Evolutionary conservation across 1,140 invertebrate genomes (phyloP), one percentile per base, ranked within the genome.

Genomic region (Drosophila lacteicornis): DNA sequence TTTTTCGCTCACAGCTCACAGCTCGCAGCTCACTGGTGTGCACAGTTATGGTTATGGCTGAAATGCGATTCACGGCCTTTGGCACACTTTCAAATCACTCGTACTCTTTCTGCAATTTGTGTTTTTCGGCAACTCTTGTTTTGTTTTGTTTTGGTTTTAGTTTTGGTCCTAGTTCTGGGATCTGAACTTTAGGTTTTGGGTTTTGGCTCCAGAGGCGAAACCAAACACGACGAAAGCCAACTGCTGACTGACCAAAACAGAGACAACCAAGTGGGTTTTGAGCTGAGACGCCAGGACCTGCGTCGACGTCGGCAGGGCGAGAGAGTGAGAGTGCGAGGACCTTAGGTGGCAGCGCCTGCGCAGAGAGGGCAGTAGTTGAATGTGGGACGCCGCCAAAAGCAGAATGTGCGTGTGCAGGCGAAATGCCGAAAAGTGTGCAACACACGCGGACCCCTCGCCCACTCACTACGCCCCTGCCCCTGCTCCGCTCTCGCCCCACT

Each of bases 171-270:
- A 33, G 30, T 17, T 45, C 33, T 47, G 17, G 38, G 70, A 59
- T 79, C 8, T 73, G 70, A 19, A 19, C 19, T 19, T 19, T 19
- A 19, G 78, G 80, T 56, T 13, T 22, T 56, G 15, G 74, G 75
- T 80, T 79, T 83, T 57, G 36, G 53, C 67, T 80, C 60, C 67
- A 69, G 66, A 68, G 75, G 77, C 86, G 86, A 88, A 87, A 87
- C 80, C 83, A 92, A 82, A 86, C 80, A 91, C 79, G 80, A 87
- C 85, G 82, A 91, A 91, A 87, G 84, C 83, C 90, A 92, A 92
- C 86, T 92, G 91, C 91, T 92, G 91, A 92, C 91, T 92, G 91
- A 92, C 91, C 91, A 92, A 92, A 92, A 92, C 91, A 92, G 91
- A 92, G 91, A 92, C 82, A 74, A 77, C 81, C 86, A 87, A 91